Evolutionary conservation across 2,888 invertebrate species (phyloP).

Genomic region (Athripsodes cinereus): DNA sequence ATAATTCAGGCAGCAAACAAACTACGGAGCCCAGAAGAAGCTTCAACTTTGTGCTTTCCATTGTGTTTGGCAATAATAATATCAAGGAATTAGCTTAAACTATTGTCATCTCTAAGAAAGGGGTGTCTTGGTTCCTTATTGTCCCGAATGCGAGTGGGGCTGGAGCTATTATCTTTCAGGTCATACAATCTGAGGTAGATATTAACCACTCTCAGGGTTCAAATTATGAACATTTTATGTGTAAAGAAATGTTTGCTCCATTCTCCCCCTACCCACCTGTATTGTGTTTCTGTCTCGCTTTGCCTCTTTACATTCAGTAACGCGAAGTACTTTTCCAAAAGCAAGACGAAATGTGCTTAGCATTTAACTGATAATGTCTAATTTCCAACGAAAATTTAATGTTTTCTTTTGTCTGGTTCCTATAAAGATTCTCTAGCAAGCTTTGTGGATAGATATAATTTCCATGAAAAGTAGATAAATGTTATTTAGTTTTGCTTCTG

Average conservation of each 20-base stretch:
- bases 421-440: no score
- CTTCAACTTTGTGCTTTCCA: conserved; percentile 18
- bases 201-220: background rate
- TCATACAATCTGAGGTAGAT: background rate
- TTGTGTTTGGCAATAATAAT: conserved; percentile 16
- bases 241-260: background rate
- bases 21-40: conserved; percentile 12
- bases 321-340: background rate
- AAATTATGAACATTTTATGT: background rate
- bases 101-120: conserved; percentile 19
- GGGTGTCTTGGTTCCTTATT: conserved; percentile 13
- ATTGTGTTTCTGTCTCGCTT: background rate
- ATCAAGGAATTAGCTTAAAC: conserved; percentile 19
- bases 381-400: background rate
- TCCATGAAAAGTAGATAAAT: no score
- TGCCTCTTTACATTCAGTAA: background rate
- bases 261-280: background rate
- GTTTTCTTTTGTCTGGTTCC: background rate
- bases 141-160: conserved; percentile 5
- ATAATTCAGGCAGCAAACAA: conserved; percentile 6
- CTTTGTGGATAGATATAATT: no score
- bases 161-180: conserved; percentile 15
- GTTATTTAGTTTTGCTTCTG: no score
- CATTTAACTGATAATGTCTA: background rate
- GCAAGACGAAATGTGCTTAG: background rate